Conservation (phyloP, 2,113 vertebrate species). For the human region GRCh38 chr12:128145001-128145500, state of each 20-base stretch:
- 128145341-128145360: background rate
- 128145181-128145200: background rate
- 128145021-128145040: background rate
- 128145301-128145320: background rate
- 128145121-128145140: background rate
- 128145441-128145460: background rate
- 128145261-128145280: background rate
- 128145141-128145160: background rate
- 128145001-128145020: background rate
- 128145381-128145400: no score
- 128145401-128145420: background rate
- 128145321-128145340: background rate
- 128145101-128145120: background rate
- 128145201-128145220: background rate
- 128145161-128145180: background rate
- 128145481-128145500: background rate
- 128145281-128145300: background rate
- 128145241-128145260: background rate
- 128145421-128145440: background rate
- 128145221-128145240: background rate
- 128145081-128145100: background rate
- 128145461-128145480: background rate
- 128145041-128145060: background rate
- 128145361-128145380: accelerated
- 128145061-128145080: background rate